Percentiles rank a stretch among this genome's conserved stretches.
These are phyloP conservation scores for Lepetodrilus schrolli DNA, from an alignment of 2,888 invertebrate genomes.

Conservation along the genomic window DNA sequence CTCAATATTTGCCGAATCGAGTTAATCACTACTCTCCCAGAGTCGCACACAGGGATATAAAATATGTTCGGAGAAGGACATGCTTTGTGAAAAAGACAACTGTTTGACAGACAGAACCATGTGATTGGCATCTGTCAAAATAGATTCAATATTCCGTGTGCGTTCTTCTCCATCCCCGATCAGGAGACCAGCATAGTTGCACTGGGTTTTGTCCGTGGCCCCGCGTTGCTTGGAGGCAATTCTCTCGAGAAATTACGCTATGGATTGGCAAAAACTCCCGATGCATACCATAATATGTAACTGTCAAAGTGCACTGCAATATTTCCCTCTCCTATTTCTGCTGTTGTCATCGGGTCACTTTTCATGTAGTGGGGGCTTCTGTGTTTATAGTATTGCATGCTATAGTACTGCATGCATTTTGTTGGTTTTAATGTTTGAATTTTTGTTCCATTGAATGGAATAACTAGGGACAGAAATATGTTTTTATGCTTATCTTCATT, in stretches of 20 bases:
- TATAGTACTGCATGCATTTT: too few species aligned
- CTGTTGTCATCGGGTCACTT: too few species aligned
- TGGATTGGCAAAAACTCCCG: conserved; percentile 20
- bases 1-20: neutral
- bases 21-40: conserved; percentile 23
- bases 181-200: neutral
- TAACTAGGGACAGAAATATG: too few species aligned
- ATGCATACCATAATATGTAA: neutral
- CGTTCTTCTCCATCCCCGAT: too few species aligned
- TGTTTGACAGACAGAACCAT: conserved; percentile 7
- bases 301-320: conserved; percentile 1
- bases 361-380: too few species aligned
- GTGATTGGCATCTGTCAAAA: conserved; percentile 23
- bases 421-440: too few species aligned
- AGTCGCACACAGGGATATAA: too few species aligned
- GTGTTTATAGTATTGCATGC: too few species aligned
- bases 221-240: neutral
- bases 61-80: conserved; percentile 15
- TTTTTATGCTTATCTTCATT: too few species aligned
- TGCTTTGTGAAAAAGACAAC: neutral
- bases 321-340: too few species aligned
- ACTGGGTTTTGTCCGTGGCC: neutral
- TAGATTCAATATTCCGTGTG: conserved; percentile 14
- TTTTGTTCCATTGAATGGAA: too few species aligned
- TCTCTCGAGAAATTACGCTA: conserved; percentile 25